Evolutionary conservation across 2,113 vertebrate genomes (phyloP).

Genomic region (Anhinga rufa): DNA sequence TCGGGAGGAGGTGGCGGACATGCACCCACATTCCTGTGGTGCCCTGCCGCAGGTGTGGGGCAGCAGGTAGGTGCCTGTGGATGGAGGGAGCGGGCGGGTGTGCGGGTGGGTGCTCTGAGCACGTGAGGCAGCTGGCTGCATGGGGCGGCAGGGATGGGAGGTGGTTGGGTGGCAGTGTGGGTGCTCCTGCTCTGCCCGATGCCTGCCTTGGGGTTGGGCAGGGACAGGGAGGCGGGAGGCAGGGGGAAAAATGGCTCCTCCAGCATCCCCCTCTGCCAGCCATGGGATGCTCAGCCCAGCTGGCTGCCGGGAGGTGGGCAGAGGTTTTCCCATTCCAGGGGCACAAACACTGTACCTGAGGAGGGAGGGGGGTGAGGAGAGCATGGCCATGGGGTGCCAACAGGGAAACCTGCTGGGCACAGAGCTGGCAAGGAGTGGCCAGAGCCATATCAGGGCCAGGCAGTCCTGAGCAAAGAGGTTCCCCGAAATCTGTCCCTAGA

Average conservation of each 20-base stretch:
- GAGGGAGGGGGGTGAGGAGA: fast-evolving
- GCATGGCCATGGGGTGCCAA: fast-evolving
- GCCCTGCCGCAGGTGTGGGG: neutral
- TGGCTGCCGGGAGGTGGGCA: neutral
- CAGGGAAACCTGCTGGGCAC: neutral
- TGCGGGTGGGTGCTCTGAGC: fast-evolving
- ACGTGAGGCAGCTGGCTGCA: neutral
- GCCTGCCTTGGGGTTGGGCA: neutral
- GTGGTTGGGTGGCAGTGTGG: fast-evolving
- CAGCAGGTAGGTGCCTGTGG: neutral
- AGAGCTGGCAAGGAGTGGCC: neutral
- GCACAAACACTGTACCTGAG: fast-evolving
- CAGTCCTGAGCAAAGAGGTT: neutral
- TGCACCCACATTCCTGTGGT: neutral
- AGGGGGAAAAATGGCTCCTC: fast-evolving
- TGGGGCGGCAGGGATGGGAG: fast-evolving
- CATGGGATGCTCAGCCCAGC: neutral
- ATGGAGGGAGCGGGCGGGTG: neutral
- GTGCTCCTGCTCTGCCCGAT: neutral
- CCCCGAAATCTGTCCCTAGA: neutral
- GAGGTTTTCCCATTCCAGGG: neutral
- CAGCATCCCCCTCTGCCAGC: neutral
- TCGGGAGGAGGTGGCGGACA: conserved; percentile 8
- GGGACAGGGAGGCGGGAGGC: neutral
- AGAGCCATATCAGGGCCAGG: fast-evolving